Conservation (phyloP, 2,797 vertebrate species). For the Pempheris klunzingeri region DNA sequence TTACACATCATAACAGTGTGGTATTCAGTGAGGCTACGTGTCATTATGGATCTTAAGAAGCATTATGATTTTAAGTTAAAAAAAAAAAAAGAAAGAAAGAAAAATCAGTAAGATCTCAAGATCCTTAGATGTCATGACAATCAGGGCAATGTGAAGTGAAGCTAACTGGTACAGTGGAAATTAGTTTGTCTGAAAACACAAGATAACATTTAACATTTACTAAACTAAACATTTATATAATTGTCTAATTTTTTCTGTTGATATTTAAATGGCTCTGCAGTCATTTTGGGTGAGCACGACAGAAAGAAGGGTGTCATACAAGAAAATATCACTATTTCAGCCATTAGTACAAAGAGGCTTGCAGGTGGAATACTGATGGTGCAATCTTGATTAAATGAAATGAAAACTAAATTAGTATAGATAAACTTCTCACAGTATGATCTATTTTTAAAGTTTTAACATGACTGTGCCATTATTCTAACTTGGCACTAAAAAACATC, state of each 20-base stretch:
- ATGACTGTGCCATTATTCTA: slow-evolving; percentile 35
- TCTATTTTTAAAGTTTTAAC: slow-evolving; percentile 35
- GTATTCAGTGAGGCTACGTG: slow-evolving; percentile 21
- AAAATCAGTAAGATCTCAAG: too few species aligned
- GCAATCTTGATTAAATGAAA: slow-evolving; percentile 13
- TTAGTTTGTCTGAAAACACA: slow-evolving; percentile 29
- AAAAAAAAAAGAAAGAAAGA: too few species aligned
- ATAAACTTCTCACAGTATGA: slow-evolving; percentile 15
- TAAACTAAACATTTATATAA: slow-evolving; percentile 10
- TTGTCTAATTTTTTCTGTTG: not conserved
- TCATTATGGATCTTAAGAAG: not conserved
- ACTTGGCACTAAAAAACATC: slow-evolving; percentile 42
- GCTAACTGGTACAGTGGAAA: slow-evolving; percentile 40
- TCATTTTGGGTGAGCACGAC: not conserved
- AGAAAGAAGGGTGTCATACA: not conserved
- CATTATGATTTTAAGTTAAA: too few species aligned
- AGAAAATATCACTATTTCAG: not conserved
- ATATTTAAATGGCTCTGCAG: not conserved
- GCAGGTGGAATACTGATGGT: not conserved
- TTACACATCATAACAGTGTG: not conserved
- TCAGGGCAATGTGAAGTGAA: slow-evolving; percentile 25
- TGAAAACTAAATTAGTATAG: slow-evolving; percentile 16
- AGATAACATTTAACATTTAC: too few species aligned
- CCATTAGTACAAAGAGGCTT: not conserved
- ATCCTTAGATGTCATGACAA: slow-evolving; percentile 20